Conservation (phyloP, 1,140 invertebrate species). For the Pseudomyrmex flavicornis region DNA sequence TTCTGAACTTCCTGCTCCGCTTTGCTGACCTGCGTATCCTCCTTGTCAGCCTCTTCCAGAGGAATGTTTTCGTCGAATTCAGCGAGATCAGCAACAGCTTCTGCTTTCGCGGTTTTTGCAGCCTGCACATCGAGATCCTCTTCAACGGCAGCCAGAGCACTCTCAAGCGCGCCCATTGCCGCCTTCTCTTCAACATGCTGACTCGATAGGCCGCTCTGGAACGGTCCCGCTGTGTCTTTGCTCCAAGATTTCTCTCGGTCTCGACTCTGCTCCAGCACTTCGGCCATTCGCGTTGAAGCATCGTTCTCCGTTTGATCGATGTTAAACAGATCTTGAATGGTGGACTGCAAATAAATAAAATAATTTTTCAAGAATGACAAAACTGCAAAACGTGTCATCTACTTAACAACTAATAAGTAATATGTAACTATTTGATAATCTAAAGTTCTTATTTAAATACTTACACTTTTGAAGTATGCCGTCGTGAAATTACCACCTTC, state of each 20-base stretch:
- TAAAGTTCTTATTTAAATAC: conserved; percentile 73
- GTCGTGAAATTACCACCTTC: conserved; percentile 99
- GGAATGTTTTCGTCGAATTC: conserved; percentile 99
- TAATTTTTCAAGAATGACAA: neutral
- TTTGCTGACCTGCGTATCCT: conserved; percentile 89
- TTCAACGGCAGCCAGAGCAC: conserved; percentile 95
- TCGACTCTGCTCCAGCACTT: conserved; percentile 86
- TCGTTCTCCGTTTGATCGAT: conserved; percentile 89
- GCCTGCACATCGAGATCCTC: conserved; percentile 98
- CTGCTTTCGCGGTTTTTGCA: conserved; percentile 94
- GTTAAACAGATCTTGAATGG: conserved; percentile 96
- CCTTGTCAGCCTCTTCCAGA: conserved; percentile 90
- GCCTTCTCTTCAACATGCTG: conserved; percentile 86
- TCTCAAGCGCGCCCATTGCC: conserved; percentile 90
- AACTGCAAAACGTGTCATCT: neutral
- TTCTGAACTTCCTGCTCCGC: conserved; percentile 93
- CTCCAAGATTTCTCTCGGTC: conserved; percentile 80
- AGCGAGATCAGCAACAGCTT: conserved; percentile 96
- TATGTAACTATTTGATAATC: neutral
- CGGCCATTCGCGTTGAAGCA: conserved; percentile 87
- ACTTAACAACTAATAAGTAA: neutral
- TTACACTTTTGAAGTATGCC: conserved; percentile 97
- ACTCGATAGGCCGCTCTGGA: conserved; percentile 56
- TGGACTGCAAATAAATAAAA: conserved; percentile 86
- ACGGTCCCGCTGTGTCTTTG: conserved; percentile 67